Base-by-base conservation (phyloP, 1,140 invertebrate genomes). In the Camponotus floridanus region DNA sequence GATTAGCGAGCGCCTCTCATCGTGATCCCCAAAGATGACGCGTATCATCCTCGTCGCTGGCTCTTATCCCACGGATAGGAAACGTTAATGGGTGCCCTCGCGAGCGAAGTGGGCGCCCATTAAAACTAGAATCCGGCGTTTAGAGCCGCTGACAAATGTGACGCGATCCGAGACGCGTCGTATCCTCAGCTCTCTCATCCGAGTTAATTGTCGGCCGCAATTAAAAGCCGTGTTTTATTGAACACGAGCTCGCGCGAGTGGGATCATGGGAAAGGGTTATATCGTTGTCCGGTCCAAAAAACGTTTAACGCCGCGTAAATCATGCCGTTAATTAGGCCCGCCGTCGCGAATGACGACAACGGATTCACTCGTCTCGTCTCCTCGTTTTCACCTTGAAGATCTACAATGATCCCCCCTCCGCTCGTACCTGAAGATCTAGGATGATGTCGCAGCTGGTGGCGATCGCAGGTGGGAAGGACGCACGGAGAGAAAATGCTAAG, bases 241-340 rank as follows among this genome's bases (percentile, higher is more conserved):
- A 83, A 74, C 79, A 36, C 55, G 36, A 39, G 64, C 48, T 9
- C 18, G 36, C 68, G 15, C 48, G 31, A 31, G 76, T 55, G 79
- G 42, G 79, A 83, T 74, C 79, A 83, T 83, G 79, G 79, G 79
- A 83, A 83, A 83, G 68, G 68, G 39, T 74, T 83, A 45, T 74
- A 74, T 62, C 73, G 70, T 73, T 57, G 26, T 62, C 39, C 55
- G 26, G 55, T 31, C 57, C n/a, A n/a, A 68, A 83, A 83, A 83
- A 62, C 39, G 31, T 83, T 26, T 26, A 83, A 62, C 18, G 26
- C 8, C 31, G 31, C 31, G 68, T 83, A 83, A 74, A 83, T 83
- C 55, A 83, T 13, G n/a, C 21, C n/a, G 55, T 3, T 83, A 73
- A 74, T 83, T 73, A 74, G 73, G 79, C 39, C 61, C 36, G 39